These are phyloP conservation scores for Mustelus asterias DNA, from an alignment of 2,113 vertebrate genomes.

Conservation along the genomic window DNA sequence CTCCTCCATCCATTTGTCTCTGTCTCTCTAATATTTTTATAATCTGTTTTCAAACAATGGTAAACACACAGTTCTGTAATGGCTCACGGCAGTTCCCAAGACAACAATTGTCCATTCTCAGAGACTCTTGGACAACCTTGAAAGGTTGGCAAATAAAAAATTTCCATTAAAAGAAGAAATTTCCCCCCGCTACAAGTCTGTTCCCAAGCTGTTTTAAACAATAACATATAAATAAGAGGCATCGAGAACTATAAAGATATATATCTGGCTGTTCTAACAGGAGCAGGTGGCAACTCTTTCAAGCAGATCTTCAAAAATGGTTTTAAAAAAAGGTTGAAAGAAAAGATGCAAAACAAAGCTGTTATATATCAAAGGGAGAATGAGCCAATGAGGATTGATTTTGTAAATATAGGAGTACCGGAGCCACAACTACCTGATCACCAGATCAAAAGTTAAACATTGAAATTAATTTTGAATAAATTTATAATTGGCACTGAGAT, in stretches of 20 bases:
- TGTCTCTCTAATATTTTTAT: neutral
- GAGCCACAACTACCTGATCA: neutral
- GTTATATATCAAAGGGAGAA: neutral
- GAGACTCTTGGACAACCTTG: neutral
- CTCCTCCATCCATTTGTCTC: neutral
- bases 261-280: neutral
- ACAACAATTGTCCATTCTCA: neutral
- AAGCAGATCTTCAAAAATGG: neutral
- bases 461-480: slow-evolving; percentile 25
- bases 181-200: neutral
- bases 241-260: neutral
- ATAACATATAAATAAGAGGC: neutral
- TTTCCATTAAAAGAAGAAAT: neutral
- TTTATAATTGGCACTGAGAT: slow-evolving; percentile 27
- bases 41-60: neutral
- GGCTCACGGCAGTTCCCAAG: neutral
- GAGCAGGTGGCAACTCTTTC: neutral
- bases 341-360: neutral
- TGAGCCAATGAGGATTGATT: neutral
- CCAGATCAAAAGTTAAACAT: slow-evolving; percentile 19
- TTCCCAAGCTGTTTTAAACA: neutral
- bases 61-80: neutral
- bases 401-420: neutral
- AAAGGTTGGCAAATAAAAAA: neutral
- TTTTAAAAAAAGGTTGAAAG: neutral